A percentile compares a stretch with the other conserved stretches of the same genome.
phyloP scores from a whole-genome alignment of 1,140 invertebrate genomes.

The Vollenhovia emeryi region DNA sequence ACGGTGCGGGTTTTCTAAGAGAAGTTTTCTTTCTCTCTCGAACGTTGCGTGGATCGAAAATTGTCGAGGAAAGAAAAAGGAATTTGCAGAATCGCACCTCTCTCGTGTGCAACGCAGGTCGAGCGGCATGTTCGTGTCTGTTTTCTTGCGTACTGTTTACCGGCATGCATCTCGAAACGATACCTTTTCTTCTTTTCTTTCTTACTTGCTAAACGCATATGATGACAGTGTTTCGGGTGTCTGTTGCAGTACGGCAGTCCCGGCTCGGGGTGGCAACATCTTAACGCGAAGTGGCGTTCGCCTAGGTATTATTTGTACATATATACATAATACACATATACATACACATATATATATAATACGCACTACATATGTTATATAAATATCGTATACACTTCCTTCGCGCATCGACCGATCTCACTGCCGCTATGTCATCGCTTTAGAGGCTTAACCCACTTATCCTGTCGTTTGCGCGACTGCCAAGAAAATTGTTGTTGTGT shows the following conservation, averaged over 20 bases:
- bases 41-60: not conserved
- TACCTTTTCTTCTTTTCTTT: slow-evolving; percentile 18
- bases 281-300: slow-evolving; percentile 82
- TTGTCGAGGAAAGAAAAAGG: not conserved
- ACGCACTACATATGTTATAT: slow-evolving; percentile 60
- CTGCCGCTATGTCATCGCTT: slow-evolving; percentile 34
- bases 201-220: slow-evolving; percentile 71
- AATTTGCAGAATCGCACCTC: not conserved
- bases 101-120: not conserved
- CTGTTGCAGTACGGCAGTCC: slow-evolving; percentile 85
- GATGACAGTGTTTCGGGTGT: slow-evolving; percentile 80
- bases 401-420: slow-evolving; percentile 45
- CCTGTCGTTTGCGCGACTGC: slow-evolving; percentile 25
- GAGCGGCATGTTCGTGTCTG: not conserved
- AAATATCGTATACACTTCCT: slow-evolving; percentile 46
- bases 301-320: slow-evolving; percentile 80
- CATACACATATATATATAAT: slow-evolving; percentile 66
- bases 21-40: not conserved
- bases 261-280: slow-evolving; percentile 84
- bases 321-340: slow-evolving; percentile 68
- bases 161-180: slow-evolving; percentile 62
- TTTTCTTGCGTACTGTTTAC: slow-evolving; percentile 50
- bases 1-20: no score
- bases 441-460: slow-evolving; percentile 45
- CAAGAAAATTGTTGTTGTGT: slow-evolving; percentile 33